A percentile compares a stretch with the other conserved stretches of the same genome.
These are phyloP conservation scores for Gonioctena quinquepunctata DNA, from an alignment of 1,140 invertebrate genomes.

Conservation along the genomic window DNA sequence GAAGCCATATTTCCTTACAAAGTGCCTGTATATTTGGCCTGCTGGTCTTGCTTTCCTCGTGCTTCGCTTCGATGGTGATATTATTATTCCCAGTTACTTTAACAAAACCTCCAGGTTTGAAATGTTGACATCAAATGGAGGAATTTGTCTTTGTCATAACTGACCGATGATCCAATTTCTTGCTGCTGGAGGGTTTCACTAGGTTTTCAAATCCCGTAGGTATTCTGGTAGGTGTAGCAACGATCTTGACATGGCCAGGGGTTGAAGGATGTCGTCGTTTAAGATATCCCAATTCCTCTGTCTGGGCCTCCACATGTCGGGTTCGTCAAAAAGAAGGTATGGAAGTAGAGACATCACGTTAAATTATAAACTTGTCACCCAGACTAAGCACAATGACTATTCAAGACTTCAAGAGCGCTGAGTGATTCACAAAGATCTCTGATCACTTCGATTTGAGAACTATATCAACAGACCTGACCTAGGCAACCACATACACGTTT, in stretches of 20 bases:
- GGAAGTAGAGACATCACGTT: neutral
- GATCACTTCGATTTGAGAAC: too few relatives aligned
- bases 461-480: too few relatives aligned
- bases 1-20: conserved; percentile 68
- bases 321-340: neutral
- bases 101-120: conserved; percentile 78
- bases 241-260: conserved; percentile 18
- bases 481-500: too few relatives aligned
- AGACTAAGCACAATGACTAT: too few relatives aligned
- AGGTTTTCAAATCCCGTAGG: conserved; percentile 59
- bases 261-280: conserved; percentile 35
- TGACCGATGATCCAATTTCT: conserved; percentile 55
- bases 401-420: too few relatives aligned
- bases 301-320: conserved; percentile 21
- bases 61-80: conserved; percentile 70
- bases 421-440: too few relatives aligned
- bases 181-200: conserved; percentile 35
- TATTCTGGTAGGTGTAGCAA: conserved; percentile 45
- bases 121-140: conserved; percentile 74
- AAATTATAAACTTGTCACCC: too few relatives aligned
- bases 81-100: conserved; percentile 71
- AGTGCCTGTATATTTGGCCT: conserved; percentile 70
- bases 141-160: conserved; percentile 63
- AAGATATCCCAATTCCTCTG: neutral
- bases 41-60: conserved; percentile 71